phyloP scores from a whole-genome alignment of 2,888 invertebrate genomes.

The Oscheius sp. region DNA sequence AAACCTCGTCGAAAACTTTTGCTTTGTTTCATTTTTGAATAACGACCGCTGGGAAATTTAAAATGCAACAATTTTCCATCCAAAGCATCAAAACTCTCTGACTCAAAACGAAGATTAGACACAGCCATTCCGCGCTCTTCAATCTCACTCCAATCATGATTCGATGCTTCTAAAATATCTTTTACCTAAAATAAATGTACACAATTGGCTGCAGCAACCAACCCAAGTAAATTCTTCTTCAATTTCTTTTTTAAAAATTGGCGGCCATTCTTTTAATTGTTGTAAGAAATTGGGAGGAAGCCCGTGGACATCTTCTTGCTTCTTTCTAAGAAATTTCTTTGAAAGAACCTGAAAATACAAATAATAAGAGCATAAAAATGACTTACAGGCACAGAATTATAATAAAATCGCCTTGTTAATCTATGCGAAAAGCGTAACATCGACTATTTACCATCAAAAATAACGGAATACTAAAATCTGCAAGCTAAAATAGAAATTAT shows the following conservation, averaged over 20 bases:
- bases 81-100: neutral
- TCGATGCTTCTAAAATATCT: neutral
- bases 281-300: conserved; percentile 9
- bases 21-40: neutral
- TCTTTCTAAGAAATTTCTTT: neutral
- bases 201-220: no score
- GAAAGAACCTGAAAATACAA: neutral
- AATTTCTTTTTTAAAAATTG: conserved; percentile 26
- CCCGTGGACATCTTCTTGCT: neutral
- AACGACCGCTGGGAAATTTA: neutral
- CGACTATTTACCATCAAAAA: no score
- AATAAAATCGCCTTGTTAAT: neutral
- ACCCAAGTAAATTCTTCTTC: neutral
- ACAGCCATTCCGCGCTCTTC: conserved; percentile 21
- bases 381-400: no score
- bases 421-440: neutral
- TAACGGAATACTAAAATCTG: no score
- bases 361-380: no score
- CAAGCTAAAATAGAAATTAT: neutral
- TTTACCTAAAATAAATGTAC: neutral
- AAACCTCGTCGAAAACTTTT: conserved; percentile 4
- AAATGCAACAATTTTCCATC: neutral
- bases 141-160: conserved; percentile 11
- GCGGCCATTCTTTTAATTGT: conserved; percentile 21
- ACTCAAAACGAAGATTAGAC: neutral